Conservation (phyloP, 2,113 vertebrate genomes). For the Carassius auratus region DNA sequence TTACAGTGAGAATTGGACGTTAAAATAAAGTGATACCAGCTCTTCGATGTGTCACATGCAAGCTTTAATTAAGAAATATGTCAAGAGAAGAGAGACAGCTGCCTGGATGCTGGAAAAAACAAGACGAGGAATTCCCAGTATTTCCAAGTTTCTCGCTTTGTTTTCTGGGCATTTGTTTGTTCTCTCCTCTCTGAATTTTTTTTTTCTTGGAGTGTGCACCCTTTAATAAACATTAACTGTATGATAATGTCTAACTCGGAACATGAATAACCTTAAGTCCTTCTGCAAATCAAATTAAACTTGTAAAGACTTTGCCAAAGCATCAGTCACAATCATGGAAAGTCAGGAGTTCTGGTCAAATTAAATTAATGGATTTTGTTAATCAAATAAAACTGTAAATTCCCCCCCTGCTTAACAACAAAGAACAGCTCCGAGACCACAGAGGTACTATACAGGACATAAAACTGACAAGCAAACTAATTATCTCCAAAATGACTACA, state of each 20-base stretch:
- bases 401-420: constrained; percentile 50
- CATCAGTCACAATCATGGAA: background rate
- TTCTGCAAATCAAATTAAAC: background rate
- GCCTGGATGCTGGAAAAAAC: background rate
- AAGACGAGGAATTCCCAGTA: background rate
- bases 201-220: too few species aligned
- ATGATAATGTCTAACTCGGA: background rate
- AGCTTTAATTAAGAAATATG: background rate
- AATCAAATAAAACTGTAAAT: constrained; percentile 49
- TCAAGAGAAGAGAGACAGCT: background rate
- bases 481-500: constrained; percentile 80
- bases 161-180: too few species aligned
- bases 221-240: constrained; percentile 5
- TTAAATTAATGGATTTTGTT: constrained; percentile 39
- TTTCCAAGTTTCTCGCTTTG: background rate
- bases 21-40: too few species aligned
- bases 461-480: constrained; percentile 81
- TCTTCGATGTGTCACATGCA: background rate
- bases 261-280: background rate
- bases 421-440: constrained; percentile 70
- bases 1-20: too few species aligned
- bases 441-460: constrained; percentile 70
- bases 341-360: constrained; percentile 15
- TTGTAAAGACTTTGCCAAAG: constrained; percentile 23
- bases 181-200: too few species aligned